These are phyloP conservation scores for Xanthorhoe designata DNA, from an alignment of 2,888 invertebrate genomes.

Conservation along the genomic window DNA sequence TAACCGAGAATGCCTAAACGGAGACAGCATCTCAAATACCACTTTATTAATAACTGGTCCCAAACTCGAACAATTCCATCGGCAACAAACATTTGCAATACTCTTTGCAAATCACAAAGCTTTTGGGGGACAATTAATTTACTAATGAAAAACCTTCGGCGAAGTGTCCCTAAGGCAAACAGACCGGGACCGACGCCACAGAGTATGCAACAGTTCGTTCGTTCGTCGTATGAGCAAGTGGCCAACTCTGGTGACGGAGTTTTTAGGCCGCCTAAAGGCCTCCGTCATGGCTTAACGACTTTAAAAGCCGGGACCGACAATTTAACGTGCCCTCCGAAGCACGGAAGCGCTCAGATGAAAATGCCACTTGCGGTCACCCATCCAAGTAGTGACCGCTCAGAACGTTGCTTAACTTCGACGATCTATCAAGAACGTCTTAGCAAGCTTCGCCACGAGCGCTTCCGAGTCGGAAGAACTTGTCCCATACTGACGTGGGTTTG, in stretches of 20 bases:
- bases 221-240: no score
- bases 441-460: no score
- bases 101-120: slow-evolving; percentile 28
- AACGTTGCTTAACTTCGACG: no score
- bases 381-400: no score
- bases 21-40: slow-evolving; percentile 12
- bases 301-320: no score
- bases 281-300: no score
- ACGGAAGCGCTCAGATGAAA: no score
- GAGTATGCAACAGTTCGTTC: not conserved
- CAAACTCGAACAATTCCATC: slow-evolving; percentile 11
- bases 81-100: slow-evolving; percentile 26
- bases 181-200: not conserved
- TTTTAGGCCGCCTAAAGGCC: no score
- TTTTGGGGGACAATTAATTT: slow-evolving; percentile 34
- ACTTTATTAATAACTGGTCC: slow-evolving; percentile 9
- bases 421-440: no score
- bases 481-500: not conserved
- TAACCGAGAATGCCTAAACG: not conserved
- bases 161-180: slow-evolving; percentile 10
- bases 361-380: no score
- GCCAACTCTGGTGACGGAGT: no score
- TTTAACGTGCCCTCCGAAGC: no score
- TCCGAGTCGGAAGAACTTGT: not conserved
- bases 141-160: slow-evolving; percentile 31